Evolutionary conservation across 2,797 vertebrate species (phyloP).

Genomic region (Danio albolineatus): DNA sequence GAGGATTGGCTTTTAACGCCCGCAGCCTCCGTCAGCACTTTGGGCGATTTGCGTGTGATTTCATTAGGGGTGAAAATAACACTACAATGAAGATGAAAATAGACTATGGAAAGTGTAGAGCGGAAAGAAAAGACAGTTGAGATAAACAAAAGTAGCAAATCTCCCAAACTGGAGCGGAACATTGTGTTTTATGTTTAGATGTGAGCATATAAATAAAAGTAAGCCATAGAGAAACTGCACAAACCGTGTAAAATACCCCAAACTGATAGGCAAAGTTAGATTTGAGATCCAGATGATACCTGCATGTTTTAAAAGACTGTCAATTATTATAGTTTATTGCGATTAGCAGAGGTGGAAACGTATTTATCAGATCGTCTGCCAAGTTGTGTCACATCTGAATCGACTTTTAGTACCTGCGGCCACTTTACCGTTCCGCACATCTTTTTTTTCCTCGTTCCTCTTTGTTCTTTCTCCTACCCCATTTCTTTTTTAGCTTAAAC

Average conservation of each 20-base stretch:
- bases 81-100: slow-evolving; percentile 76
- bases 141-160: slow-evolving; percentile 50
- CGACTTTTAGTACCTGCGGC: slow-evolving; percentile 87
- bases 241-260: slow-evolving; percentile 8
- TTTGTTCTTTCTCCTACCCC: slow-evolving; percentile 39
- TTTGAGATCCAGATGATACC: background rate
- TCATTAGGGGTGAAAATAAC: slow-evolving; percentile 81
- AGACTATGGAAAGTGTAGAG: slow-evolving; percentile 74
- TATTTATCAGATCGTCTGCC: background rate
- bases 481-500: slow-evolving; percentile 64
- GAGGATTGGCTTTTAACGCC: slow-evolving; percentile 81
- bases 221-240: background rate
- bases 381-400: slow-evolving; percentile 83
- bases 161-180: slow-evolving; percentile 43
- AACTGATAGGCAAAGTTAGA: background rate
- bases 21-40: slow-evolving; percentile 80
- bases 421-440: slow-evolving; percentile 72
- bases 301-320: slow-evolving; percentile 1
- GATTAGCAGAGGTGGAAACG: slow-evolving; percentile 1
- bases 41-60: slow-evolving; percentile 80
- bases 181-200: slow-evolving; percentile 28
- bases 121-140: slow-evolving; percentile 38
- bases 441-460: slow-evolving; percentile 21
- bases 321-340: background rate
- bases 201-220: slow-evolving; percentile 6